phyloP scores from a whole-genome alignment of 2,797 vertebrate genomes.

The Danio jaintianensis region DNA sequence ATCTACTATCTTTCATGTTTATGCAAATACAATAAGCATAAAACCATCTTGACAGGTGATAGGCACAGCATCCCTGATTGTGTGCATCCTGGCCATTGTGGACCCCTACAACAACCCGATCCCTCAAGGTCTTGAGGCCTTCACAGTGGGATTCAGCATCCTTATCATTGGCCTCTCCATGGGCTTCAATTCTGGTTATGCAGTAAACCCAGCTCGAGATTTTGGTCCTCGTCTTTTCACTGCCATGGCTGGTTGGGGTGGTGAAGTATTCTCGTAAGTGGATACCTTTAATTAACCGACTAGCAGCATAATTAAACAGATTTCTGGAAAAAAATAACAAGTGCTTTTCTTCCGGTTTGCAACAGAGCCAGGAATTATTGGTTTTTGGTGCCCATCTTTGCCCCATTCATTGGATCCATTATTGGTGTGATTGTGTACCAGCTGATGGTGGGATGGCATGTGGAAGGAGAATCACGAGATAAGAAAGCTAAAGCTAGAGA shows the following conservation, averaged over 20 bases:
- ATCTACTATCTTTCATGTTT: neutral
- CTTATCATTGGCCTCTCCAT: constrained; percentile 95
- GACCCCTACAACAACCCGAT: constrained; percentile 95
- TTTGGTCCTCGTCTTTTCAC: constrained; percentile 94
- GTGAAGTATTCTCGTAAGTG: constrained; percentile 89
- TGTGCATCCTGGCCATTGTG: constrained; percentile 94
- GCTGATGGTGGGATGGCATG: constrained; percentile 91
- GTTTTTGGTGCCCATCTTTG: constrained; percentile 92
- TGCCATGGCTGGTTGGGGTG: constrained; percentile 92
- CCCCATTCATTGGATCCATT: constrained; percentile 89
- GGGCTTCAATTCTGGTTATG: constrained; percentile 98
- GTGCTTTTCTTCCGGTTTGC: constrained; percentile 22
- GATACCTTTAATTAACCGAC: neutral
- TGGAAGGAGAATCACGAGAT: constrained; percentile 84
- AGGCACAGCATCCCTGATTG: constrained; percentile 90
- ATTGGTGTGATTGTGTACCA: constrained; percentile 91
- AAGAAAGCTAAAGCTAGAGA: constrained; percentile 73
- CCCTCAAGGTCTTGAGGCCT: constrained; percentile 91
- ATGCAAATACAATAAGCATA: neutral
- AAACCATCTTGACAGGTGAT: constrained; percentile 73
- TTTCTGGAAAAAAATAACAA: neutral
- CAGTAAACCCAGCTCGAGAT: constrained; percentile 97
- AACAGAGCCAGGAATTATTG: constrained; percentile 81
- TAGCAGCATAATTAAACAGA: neutral
- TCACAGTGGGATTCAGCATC: constrained; percentile 95